Evolutionary conservation across 2,113 vertebrate species (phyloP).

Genomic region (Sula dactylatra): DNA sequence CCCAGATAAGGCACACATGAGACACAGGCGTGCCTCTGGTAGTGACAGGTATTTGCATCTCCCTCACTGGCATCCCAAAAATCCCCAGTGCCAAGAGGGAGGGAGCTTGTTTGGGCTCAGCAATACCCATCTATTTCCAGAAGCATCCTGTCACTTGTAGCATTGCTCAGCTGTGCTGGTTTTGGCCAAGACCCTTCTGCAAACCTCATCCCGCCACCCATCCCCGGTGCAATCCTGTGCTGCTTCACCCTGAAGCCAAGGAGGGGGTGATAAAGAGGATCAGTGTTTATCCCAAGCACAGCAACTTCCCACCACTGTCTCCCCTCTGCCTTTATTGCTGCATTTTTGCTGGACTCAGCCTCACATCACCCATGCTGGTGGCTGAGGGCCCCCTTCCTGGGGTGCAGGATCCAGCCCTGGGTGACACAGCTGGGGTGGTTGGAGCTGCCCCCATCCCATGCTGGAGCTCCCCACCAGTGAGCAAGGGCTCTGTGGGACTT

Average conservation of each 20-base stretch:
- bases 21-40: neutral
- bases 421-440: neutral
- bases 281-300: neutral
- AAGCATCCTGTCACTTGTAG: neutral
- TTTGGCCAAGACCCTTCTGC: neutral
- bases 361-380: accelerated
- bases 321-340: neutral
- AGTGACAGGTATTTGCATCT: neutral
- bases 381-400: accelerated
- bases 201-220: accelerated
- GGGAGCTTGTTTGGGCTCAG: neutral
- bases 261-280: too few species aligned
- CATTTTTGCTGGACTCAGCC: neutral
- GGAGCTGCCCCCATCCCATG: neutral
- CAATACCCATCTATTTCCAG: neutral
- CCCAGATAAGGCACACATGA: neutral
- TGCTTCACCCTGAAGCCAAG: neutral
- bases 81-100: neutral
- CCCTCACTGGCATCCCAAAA: neutral
- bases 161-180: neutral
- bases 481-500: neutral
- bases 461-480: neutral
- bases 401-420: accelerated
- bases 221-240: neutral
- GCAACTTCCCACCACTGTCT: neutral